Base-by-base conservation (phyloP, 2,888 invertebrate species). In the Hartigia nigra region DNA sequence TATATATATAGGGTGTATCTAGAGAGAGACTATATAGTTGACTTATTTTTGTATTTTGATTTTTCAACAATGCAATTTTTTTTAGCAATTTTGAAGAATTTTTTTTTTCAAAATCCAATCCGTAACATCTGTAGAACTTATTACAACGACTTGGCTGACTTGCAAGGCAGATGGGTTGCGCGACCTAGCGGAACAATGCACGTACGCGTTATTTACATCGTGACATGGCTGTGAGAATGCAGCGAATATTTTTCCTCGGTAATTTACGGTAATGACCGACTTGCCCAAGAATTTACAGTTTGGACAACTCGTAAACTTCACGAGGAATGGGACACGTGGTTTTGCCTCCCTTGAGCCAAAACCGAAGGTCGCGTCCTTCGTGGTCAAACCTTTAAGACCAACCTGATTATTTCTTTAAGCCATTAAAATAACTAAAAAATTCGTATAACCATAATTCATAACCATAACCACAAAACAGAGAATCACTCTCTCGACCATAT, bases 241-340 rank as follows among this genome's bases (percentile, higher is more conserved):
- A 76, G 78, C 79, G 76, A 78, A 75, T 80, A 79, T 80, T 82
- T 82, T 82, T 81, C 77, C 76, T 78, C 75, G 31, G 78, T 81
- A 82, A 83, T 83, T 83, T 83, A 83, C 82, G 82, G 76, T 80
- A 82, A 83, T 82, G 79, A 80, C 81, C 78, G 79, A 81, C 79
- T 80, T 74, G 31, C 55, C 36, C 55, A 80, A 77, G 81, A 80
- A 81, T 76, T 77, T 72, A 72, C 34, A 72, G 34, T 31, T 34
- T 34, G 72, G 72, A 32, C 72, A 72, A 32, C 72, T 34, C 72
- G 72, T 72, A 72, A 72, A 72, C 72, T 34, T 34, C 32, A 23
- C 31, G 34, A 72, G 32, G 31, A 72, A 72, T 72, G 72, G 72
- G 12, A 31, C 72, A 14, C 72, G 72, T 34, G 12, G 31, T 72